Conservation (phyloP, 2,113 vertebrate genomes). For the Thinocorus orbignyianus region DNA sequence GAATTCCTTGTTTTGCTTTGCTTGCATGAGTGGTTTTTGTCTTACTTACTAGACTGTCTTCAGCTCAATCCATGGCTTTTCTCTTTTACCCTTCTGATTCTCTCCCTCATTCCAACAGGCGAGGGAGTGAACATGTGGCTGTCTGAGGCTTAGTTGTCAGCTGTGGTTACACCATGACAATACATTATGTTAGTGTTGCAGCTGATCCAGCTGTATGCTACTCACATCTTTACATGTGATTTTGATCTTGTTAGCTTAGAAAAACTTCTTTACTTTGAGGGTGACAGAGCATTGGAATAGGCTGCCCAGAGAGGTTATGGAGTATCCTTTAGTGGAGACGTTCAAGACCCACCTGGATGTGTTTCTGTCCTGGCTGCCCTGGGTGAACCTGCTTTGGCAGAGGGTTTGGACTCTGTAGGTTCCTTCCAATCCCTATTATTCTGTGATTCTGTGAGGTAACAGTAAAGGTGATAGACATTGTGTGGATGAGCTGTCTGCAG, state of each 20-base stretch:
- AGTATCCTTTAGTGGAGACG: background rate
- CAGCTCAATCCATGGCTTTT: background rate
- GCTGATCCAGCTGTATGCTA: background rate
- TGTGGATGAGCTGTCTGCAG: background rate
- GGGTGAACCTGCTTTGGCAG: background rate
- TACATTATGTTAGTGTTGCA: background rate
- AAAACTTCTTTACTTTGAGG: background rate
- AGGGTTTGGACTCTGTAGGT: background rate
- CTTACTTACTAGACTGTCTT: background rate
- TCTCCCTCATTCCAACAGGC: too few relatives aligned
- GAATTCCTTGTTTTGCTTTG: background rate
- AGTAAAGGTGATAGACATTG: background rate
- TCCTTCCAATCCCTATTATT: background rate
- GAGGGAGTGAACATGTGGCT: background rate
- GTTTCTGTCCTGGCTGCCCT: background rate
- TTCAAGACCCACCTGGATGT: background rate
- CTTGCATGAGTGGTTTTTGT: background rate
- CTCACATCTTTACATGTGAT: background rate
- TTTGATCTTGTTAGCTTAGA: background rate
- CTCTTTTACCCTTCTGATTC: background rate
- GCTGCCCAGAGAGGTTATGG: too few relatives aligned
- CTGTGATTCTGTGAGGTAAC: background rate
- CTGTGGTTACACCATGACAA: background rate
- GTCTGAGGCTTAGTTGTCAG: background rate
- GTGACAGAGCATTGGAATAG: background rate